Evolutionary conservation across 2,113 vertebrate species (phyloP).

Genomic region (Heteronetta atricapilla): DNA sequence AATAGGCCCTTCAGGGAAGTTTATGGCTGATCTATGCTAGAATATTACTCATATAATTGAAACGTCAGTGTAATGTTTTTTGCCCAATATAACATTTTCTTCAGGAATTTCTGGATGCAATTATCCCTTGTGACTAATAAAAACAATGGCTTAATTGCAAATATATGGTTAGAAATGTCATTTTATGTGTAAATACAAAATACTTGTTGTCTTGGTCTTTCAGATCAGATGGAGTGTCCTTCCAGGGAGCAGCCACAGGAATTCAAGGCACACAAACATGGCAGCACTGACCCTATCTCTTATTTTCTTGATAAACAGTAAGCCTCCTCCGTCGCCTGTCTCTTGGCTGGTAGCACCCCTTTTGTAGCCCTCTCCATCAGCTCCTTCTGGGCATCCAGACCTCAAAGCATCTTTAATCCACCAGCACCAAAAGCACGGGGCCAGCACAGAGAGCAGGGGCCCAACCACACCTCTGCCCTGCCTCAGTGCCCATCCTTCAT

Average conservation of each 20-base stretch:
- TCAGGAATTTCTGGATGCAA: constrained; percentile 69
- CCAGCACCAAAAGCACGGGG: neutral
- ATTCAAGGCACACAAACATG: neutral
- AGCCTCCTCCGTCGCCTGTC: neutral
- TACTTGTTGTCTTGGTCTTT: constrained; percentile 30
- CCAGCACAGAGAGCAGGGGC: no score
- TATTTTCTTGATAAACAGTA: neutral
- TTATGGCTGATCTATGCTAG: constrained; percentile 48
- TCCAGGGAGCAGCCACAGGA: neutral
- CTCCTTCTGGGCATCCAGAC: neutral
- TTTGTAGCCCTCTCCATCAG: no score
- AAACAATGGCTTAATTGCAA: constrained; percentile 65
- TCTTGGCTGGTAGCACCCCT: no score
- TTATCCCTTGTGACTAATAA: constrained; percentile 72
- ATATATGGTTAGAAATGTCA: constrained; percentile 52
- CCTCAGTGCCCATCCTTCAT: rapidly evolving
- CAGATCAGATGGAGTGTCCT: constrained; percentile 29
- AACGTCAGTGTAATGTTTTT: neutral
- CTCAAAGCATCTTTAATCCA: neutral
- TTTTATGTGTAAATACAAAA: constrained; percentile 59
- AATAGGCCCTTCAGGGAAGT: constrained; percentile 36
- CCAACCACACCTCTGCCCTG: neutral
- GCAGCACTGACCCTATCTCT: neutral
- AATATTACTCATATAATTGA: constrained; percentile 32
- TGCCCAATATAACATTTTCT: constrained; percentile 6